Conservation (phyloP, 2,888 invertebrate genomes). For the Drosophila austrosaltans region DNA sequence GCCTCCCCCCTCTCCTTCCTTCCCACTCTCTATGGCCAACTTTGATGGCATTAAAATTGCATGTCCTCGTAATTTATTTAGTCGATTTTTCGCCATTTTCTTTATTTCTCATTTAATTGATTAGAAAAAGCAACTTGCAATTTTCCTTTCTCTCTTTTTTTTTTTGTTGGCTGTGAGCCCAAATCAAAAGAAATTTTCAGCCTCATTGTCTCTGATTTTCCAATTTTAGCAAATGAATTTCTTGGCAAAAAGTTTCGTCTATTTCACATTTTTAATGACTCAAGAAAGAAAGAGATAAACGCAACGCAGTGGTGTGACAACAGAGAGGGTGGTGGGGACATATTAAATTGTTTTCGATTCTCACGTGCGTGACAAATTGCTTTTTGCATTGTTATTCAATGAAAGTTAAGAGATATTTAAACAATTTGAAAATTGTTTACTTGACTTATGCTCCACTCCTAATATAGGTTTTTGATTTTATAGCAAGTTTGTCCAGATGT, state of each 20-base stretch:
- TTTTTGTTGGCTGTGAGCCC: constrained; percentile 50
- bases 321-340: not conserved
- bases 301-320: not conserved
- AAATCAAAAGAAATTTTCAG: constrained; percentile 47
- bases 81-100: constrained; percentile 32
- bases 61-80: constrained; percentile 58
- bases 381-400: not conserved
- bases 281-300: not conserved
- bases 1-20: not conserved
- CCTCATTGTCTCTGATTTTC: constrained; percentile 46
- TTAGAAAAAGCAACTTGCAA: constrained; percentile 8
- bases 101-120: constrained; percentile 34
- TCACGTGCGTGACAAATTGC: constrained; percentile 9
- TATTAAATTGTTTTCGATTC: constrained; percentile 5
- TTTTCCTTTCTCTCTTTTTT: constrained; percentile 8
- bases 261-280: constrained; percentile 26
- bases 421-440: not conserved
- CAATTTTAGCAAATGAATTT: constrained; percentile 75
- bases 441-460: too few relatives aligned
- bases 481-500: too few relatives aligned
- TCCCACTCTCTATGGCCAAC: not conserved
- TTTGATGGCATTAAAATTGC: constrained; percentile 20
- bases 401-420: not conserved
- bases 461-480: too few relatives aligned
- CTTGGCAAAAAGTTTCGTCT: constrained; percentile 61